A percentile compares a stretch with the other conserved stretches of the same genome.
Evolutionary conservation across 1,140 invertebrate species (phyloP).

Genomic region (Cepaea nemoralis): DNA sequence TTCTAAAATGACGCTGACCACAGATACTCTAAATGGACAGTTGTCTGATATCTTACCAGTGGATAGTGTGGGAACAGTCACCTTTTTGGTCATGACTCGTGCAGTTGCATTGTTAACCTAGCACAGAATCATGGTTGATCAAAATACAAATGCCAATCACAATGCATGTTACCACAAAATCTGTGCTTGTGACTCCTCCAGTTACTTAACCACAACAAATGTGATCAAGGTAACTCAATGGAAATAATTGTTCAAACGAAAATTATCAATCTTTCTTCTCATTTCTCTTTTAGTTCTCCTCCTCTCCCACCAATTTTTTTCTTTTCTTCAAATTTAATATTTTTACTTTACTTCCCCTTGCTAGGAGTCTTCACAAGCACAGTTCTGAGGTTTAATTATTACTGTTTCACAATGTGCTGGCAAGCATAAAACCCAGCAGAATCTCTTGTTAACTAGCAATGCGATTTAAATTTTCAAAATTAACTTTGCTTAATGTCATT

Average conservation of each 20-base stretch:
- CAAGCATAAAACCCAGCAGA: neutral
- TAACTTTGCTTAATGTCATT: no score
- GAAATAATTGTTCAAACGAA: no score
- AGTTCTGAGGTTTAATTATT: neutral
- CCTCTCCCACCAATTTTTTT: no score
- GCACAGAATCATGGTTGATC: slow-evolving; percentile 43
- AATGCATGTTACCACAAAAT: slow-evolving; percentile 30
- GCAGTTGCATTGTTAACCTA: slow-evolving; percentile 98
- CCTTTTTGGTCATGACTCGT: slow-evolving; percentile 96
- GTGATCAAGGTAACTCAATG: no score
- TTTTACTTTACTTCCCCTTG: no score
- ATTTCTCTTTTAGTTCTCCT: no score
- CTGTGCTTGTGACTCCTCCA: slow-evolving; percentile 3
- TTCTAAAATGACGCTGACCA: neutral
- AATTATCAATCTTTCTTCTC: no score
- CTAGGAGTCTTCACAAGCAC: neutral
- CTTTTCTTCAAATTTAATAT: no score
- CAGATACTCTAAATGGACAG: neutral
- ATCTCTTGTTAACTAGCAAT: no score
- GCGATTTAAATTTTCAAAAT: no score
- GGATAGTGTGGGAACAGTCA: slow-evolving; percentile 84
- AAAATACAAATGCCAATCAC: slow-evolving; percentile 41
- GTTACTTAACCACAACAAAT: no score
- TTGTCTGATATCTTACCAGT: slow-evolving; percentile 82
- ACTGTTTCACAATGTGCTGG: neutral